Conservation (phyloP, 1,140 invertebrate genomes). For the Piezodorus guildinii region DNA sequence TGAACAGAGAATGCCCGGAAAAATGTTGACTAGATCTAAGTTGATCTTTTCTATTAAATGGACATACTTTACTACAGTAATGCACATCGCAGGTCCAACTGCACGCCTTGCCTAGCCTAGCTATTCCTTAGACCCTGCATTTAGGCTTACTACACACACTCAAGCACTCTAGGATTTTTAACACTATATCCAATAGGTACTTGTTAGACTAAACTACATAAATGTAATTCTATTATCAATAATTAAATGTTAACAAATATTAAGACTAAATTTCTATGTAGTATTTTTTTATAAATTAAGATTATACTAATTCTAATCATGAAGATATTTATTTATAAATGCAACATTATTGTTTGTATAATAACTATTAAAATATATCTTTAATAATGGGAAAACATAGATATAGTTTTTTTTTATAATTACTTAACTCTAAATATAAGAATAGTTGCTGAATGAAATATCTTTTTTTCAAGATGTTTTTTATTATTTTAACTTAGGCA, state of each 20-base stretch:
- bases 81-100: constrained; percentile 20
- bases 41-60: background rate
- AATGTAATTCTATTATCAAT: background rate
- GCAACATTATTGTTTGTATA: too few species aligned
- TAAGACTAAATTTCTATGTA: background rate
- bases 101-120: constrained; percentile 1
- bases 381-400: too few species aligned
- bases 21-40: background rate
- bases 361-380: too few species aligned
- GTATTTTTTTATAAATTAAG: too few species aligned
- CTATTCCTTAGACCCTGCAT: constrained; percentile 6
- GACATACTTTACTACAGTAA: constrained; percentile 22
- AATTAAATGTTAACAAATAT: background rate
- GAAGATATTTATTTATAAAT: too few species aligned
- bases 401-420: too few species aligned
- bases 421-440: too few species aligned
- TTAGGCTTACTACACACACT: constrained; percentile 13
- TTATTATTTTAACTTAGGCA: background rate
- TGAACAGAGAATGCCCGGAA: background rate
- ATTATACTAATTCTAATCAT: too few species aligned
- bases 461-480: too few species aligned
- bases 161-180: constrained; percentile 8
- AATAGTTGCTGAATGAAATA: too few species aligned
- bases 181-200: background rate
- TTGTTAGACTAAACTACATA: constrained; percentile 9